Conservation (phyloP, 2,797 vertebrate species). For the Dendrocincla fuliginosa region DNA sequence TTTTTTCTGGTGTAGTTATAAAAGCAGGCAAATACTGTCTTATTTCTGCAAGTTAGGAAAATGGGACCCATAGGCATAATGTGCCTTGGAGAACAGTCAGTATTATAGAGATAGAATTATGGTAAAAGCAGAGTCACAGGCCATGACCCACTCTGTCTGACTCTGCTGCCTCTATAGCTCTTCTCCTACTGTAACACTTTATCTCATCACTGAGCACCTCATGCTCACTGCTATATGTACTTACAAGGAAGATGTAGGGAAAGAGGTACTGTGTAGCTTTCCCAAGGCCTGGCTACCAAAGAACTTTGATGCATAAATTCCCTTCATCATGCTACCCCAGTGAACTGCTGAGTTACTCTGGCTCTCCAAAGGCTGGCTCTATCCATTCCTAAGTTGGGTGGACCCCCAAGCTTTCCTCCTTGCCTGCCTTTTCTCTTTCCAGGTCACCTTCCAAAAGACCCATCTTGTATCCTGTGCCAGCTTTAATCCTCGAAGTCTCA, state of each 20-base stretch:
- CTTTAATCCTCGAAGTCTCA: neutral
- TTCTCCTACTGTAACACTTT: neutral
- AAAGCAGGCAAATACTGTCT: neutral
- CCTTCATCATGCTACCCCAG: accelerated
- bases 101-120: neutral
- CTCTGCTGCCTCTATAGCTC: neutral
- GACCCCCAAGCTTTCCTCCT: neutral
- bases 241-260: neutral
- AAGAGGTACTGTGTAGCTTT: neutral
- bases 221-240: accelerated
- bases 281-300: neutral
- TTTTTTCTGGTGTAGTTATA: neutral
- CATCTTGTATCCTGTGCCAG: neutral
- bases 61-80: too few relatives aligned
- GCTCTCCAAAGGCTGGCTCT: neutral
- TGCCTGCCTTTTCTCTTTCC: neutral
- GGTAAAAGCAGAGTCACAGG: neutral
- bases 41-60: neutral
- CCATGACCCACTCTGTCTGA: neutral
- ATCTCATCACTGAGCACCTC: neutral
- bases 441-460: neutral
- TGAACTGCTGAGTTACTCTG: neutral
- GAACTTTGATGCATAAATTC: neutral
- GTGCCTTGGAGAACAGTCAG: neutral
- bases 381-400: neutral